phyloP scores from a whole-genome alignment of 1,140 invertebrate genomes.

The Grapholita molesta region DNA sequence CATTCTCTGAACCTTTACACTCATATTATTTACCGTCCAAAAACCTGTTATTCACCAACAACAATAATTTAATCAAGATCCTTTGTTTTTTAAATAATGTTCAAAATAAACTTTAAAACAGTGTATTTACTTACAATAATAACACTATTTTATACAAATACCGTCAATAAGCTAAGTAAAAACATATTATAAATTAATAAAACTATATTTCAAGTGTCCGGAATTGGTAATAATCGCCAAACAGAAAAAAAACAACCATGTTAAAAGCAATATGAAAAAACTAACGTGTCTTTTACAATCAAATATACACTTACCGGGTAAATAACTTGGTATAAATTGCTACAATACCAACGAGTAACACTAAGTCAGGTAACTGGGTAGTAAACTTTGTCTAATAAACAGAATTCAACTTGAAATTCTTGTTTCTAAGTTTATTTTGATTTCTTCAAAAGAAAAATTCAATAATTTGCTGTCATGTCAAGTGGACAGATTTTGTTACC shows the following conservation, averaged over 20 bases:
- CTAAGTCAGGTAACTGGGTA: background rate
- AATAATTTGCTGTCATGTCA: constrained; percentile 14
- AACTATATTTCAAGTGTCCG: background rate
- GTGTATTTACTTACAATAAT: background rate
- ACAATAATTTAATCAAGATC: too few relatives aligned
- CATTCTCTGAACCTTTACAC: too few relatives aligned
- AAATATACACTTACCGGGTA: background rate
- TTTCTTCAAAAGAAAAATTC: constrained; percentile 18
- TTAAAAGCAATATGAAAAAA: background rate
- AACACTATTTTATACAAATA: background rate
- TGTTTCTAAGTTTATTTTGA: constrained; percentile 14
- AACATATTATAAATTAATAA: background rate
- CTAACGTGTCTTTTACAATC: background rate
- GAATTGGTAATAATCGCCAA: background rate
- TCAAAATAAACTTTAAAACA: background rate
- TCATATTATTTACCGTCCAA: too few relatives aligned
- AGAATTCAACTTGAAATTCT: background rate
- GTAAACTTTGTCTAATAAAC: background rate
- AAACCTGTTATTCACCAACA: too few relatives aligned
- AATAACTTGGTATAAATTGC: background rate
- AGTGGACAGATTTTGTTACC: background rate
- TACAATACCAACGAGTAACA: background rate
- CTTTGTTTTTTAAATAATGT: too few relatives aligned
- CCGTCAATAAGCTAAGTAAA: background rate
- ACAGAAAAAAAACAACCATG: background rate